Evolutionary conservation across 2,797 vertebrate species (phyloP), one percentile per base, ranked within the genome.

Genomic region (Centroberyx gerrardi): DNA sequence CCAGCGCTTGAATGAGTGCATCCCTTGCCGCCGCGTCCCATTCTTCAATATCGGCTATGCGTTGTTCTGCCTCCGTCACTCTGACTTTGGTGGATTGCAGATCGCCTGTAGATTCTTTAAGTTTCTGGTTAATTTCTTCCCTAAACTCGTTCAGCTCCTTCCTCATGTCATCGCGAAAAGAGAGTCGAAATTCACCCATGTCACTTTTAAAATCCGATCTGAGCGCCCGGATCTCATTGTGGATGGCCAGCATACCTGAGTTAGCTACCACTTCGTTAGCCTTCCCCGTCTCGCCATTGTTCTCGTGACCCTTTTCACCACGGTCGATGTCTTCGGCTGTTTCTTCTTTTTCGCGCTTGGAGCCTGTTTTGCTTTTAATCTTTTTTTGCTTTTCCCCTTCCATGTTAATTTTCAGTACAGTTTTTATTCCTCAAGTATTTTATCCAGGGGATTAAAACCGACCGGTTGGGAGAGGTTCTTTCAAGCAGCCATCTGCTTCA

Each of bases 171-270:
- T 68, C 2, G 5, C 38, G 14, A 27, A 72, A 55, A 1, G 44
- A 67, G 61, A 68, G 36, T 72, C n/a, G n/a, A n/a, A n/a, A n/a
- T n/a, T n/a, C 54, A 68, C 33, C 56, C 40, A 56, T 54, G 13
- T 78, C 69, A 33, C 63, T 56, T 62, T 79, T 79, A 22, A 74
- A 4, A 36, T 72, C 69, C 4, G n/a, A 66, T n/a, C 55, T 48
- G 55, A 78, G 38, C 0, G 44, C 44, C 8, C 53, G 5, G 15
- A 72, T 78, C 31, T 74, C 64, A 8, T 62, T 28, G 1, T 52
- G 31, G 4, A 74, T 68, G 27, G 22, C 28, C 38, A 44, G 69
- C 59, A 72, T 63, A 48, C 17, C 13, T 1, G 38, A 13, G n/a
- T 0, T 55, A 64, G 29, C 52, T 48, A 3, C 40, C 46, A 10